Evolutionary conservation across 2,113 vertebrate species (phyloP).

Genomic region (Poecile atricapillus): DNA sequence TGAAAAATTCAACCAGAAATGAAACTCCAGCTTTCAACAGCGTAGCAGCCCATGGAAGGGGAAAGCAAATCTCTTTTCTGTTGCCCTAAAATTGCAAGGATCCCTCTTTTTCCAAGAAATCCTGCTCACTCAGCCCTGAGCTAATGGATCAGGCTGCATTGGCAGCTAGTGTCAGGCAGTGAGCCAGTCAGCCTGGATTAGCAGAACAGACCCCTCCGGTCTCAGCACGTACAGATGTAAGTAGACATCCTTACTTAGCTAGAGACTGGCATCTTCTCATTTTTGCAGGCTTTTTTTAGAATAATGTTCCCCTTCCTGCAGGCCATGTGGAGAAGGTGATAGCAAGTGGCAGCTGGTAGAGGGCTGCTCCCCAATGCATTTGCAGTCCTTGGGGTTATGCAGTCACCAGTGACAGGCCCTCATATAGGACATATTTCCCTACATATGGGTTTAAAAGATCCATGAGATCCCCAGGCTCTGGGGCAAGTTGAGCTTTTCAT

Average conservation of each 20-base stretch:
- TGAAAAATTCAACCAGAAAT: conserved; percentile 30
- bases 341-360: conserved; percentile 35
- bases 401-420: neutral
- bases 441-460: neutral
- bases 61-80: neutral
- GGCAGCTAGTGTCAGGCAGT: neutral
- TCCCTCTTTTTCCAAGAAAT: neutral
- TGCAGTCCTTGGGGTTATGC: neutral
- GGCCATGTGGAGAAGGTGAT: neutral
- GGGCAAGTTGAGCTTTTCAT: neutral
- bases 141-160: neutral
- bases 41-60: neutral
- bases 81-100: neutral
- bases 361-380: neutral
- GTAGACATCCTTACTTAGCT: neutral
- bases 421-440: neutral
- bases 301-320: neutral
- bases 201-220: neutral
- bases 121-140: neutral
- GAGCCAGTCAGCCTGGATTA: conserved; percentile 29
- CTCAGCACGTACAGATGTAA: neutral
- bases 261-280: neutral
- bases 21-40: neutral
- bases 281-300: conserved; percentile 8
- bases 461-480: neutral